These are phyloP conservation scores for Varecia variegata DNA, from an alignment of 2,797 vertebrate species.

Conservation along the genomic window DNA sequence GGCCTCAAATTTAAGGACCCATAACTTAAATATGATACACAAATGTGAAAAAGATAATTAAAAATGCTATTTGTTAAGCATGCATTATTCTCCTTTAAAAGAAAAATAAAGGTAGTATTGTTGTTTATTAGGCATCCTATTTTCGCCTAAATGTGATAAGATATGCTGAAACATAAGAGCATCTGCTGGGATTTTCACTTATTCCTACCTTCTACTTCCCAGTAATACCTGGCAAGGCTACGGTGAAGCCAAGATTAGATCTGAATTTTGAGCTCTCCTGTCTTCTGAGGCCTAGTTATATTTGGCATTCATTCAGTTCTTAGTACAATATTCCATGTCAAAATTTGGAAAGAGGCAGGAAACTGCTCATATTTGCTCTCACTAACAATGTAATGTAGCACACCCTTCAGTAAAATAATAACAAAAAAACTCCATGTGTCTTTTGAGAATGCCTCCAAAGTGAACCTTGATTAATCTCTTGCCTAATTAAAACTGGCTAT, in stretches of 20 bases:
- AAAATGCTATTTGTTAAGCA: not conserved
- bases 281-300: not conserved
- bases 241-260: not conserved
- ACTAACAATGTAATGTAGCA: constrained; percentile 65
- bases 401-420: constrained; percentile 70
- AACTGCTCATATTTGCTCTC: constrained; percentile 65
- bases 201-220: not conserved
- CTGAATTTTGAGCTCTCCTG: not conserved
- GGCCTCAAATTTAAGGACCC: not conserved
- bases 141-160: not conserved
- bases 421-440: constrained; percentile 55
- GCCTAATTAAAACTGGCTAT: constrained; percentile 79
- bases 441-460: constrained; percentile 74
- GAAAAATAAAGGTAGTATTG: not conserved
- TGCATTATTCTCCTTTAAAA: constrained; percentile 2
- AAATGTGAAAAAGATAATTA: not conserved
- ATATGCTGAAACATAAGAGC: not conserved
- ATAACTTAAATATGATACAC: not conserved
- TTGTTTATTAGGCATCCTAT: not conserved
- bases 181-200: not conserved
- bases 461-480: constrained; percentile 74
- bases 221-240: not conserved
- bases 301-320: not conserved
- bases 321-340: not conserved
- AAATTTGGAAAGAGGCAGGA: constrained; percentile 72